Evolutionary conservation across 2,888 invertebrate genomes (phyloP).

Genomic region (Antheraea yamamai): DNA sequence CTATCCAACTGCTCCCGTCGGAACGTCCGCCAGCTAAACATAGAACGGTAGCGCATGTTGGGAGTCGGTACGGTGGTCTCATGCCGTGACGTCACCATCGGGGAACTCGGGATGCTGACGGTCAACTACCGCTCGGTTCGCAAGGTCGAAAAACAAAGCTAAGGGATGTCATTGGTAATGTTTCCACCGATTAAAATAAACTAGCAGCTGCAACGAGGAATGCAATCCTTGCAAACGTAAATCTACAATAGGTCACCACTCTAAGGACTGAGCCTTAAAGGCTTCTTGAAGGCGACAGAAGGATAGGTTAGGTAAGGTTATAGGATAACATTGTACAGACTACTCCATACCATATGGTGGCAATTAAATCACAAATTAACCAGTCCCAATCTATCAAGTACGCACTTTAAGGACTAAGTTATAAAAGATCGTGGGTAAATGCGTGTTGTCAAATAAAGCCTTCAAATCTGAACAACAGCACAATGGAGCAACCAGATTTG

Average conservation of each 20-base stretch:
- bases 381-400: too few species aligned
- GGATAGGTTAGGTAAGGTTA: too few species aligned
- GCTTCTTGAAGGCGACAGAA: not conserved
- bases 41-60: slow-evolving; percentile 55
- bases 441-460: not conserved
- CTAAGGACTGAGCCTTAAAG: not conserved
- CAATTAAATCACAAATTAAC: too few species aligned
- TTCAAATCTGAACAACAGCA: not conserved
- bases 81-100: slow-evolving; percentile 46
- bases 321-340: too few species aligned
- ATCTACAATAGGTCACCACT: not conserved
- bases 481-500: not conserved
- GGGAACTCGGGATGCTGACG: slow-evolving; percentile 40
- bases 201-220: not conserved
- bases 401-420: too few species aligned
- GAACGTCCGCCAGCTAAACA: slow-evolving; percentile 60
- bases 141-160: slow-evolving; percentile 75
- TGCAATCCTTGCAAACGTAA: not conserved
- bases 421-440: too few species aligned
- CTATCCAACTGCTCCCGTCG: slow-evolving; percentile 57
- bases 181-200: not conserved
- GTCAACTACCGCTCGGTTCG: slow-evolving; percentile 40
- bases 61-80: slow-evolving; percentile 59
- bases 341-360: too few species aligned
- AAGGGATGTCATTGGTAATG: slow-evolving; percentile 27